Evolutionary conservation across 2,113 vertebrate species (phyloP).

Genomic region (Plotosus lineatus): DNA sequence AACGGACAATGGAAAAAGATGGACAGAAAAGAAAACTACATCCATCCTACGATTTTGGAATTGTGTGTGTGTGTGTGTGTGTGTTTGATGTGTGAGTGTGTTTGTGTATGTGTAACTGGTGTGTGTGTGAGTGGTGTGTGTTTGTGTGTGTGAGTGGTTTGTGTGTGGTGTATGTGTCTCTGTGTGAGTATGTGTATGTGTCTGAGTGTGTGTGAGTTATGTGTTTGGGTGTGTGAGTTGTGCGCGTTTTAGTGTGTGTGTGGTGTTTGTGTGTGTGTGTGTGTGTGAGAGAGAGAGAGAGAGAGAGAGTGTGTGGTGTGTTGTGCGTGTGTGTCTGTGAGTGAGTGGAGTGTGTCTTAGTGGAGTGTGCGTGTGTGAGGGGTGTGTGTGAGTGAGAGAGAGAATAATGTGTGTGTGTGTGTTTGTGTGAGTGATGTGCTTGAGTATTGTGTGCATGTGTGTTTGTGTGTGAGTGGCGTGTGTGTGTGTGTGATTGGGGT

Average conservation of each 20-base stretch:
- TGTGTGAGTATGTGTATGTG: neutral
- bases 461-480: neutral
- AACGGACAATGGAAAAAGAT: too few species aligned
- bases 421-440: too few species aligned
- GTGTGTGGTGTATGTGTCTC: too few species aligned
- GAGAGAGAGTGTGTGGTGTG: too few species aligned
- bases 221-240: too few species aligned
- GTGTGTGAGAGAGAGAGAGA: neutral
- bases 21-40: neutral
- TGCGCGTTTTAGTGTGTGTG: too few species aligned
- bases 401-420: too few species aligned
- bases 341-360: too few species aligned
- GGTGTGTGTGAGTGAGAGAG: neutral
- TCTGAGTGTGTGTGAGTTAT: neutral
- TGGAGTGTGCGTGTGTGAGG: neutral
- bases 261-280: neutral
- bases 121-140: conserved; percentile 4
- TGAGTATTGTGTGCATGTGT: conserved; percentile 3
- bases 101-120: too few species aligned
- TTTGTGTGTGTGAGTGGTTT: neutral
- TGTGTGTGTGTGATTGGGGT: too few species aligned
- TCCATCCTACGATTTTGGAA: neutral
- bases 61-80: conserved; percentile 5
- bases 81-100: neutral
- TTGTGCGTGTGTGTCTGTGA: too few species aligned